Evolutionary conservation across 2,113 vertebrate genomes (phyloP).

Genomic region (Lampris megalopsis): DNA sequence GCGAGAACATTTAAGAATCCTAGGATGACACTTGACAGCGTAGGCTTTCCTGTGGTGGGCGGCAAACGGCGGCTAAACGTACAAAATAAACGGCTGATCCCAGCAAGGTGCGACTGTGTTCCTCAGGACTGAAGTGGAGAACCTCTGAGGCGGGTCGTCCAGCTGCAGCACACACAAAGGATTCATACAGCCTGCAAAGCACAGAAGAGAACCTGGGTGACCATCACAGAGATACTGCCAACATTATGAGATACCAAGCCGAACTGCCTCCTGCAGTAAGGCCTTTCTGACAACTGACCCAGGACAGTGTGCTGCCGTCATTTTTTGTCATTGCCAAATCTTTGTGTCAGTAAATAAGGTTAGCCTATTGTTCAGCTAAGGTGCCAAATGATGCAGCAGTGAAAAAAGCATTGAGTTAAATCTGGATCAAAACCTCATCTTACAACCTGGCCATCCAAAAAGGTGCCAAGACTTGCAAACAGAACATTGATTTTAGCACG

Average conservation of each 20-base stretch:
- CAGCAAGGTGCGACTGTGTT: constrained; percentile 83
- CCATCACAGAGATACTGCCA: not conserved
- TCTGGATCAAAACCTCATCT: no score
- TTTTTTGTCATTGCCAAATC: constrained; percentile 11
- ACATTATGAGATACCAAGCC: no score
- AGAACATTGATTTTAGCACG: no score
- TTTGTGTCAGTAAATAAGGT: constrained; percentile 15
- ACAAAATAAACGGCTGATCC: constrained; percentile 96
- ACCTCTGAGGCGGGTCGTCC: constrained; percentile 90
- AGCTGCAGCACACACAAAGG: constrained; percentile 85
- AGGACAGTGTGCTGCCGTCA: constrained; percentile 3
- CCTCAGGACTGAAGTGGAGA: constrained; percentile 82
- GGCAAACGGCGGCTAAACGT: constrained; percentile 63
- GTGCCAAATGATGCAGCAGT: constrained; percentile 48
- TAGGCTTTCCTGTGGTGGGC: not conserved
- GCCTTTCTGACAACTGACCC: not conserved
- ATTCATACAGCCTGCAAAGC: constrained; percentile 79
- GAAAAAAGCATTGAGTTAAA: not conserved
- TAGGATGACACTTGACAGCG: no score
- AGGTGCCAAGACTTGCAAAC: no score
- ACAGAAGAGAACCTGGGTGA: constrained; percentile 19
- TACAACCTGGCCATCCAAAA: no score
- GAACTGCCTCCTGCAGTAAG: not conserved
- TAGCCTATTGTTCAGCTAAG: not conserved
- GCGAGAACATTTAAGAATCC: not conserved